Evolutionary conservation across 1,140 invertebrate genomes (phyloP), one percentile per base, ranked within the genome.

Genomic region (Habropoda laboriosa): DNA sequence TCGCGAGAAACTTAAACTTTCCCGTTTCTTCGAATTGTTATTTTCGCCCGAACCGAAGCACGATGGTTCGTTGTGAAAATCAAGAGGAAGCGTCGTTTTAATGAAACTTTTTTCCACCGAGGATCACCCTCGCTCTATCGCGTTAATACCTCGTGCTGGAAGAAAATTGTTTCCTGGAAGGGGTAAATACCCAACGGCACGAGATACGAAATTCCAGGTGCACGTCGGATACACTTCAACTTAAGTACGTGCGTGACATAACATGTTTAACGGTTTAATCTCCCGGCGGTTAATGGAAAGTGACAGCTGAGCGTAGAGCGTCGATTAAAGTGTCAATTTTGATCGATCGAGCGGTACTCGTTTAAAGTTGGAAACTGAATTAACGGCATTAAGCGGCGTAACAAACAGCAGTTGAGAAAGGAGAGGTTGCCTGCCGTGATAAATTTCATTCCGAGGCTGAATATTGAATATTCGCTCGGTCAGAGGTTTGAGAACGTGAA

Each of bases 291-390:
- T 82, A 82, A 82, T 21, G 32, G 35, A 64, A 63, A 71, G 70
- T 55, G 70, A 71, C 78, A 70, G 49, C 16, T 55, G 66, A 74
- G 32, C 38, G 70, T 60, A 10, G 53, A 35, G 35, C 8, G 16
- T 60, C 55, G 70, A 42, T 72, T 32, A 45, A 35, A 73, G 32
- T 49, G 81, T 51, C 71, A 64, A 81, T 82, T 82, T 76, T 76
- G 74, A 76, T 76, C 71, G 70, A 58, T 70, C 42, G 79, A 60
- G 30, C 8, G 18, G 35, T 21, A 38, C 70, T 60, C 81, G 79
- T 76, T 81, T 70, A 71, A 82, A 82, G 51, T 82, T 81, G 40
- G 71, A 70, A 82, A 82, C 63, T 55, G 71, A 76, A 82, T 82
- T 58, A 75, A 72, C 70, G 12, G 49, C 7, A 12, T 49, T 51